phyloP scores from a whole-genome alignment of 2,888 invertebrate genomes.

The Pachydiplax longipennis region DNA sequence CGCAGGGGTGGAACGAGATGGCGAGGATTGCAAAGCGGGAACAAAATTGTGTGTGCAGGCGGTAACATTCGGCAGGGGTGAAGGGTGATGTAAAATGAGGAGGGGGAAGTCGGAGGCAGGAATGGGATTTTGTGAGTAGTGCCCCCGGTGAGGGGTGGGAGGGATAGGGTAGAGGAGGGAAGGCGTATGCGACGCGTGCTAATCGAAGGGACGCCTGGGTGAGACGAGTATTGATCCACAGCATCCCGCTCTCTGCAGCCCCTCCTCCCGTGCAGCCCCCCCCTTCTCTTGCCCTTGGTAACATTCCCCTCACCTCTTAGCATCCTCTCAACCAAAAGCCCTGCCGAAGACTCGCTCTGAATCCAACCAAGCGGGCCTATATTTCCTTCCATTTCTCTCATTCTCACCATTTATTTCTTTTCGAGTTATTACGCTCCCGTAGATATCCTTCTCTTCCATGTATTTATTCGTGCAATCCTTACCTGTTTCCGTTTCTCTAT shows the following conservation, averaged over 20 bases:
- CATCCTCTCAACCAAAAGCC: slow-evolving; percentile 27
- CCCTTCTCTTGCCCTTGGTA: slow-evolving; percentile 43
- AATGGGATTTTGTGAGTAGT: not conserved
- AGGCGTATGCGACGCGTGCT: slow-evolving; percentile 35
- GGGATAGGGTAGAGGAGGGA: not conserved
- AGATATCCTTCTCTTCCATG: not conserved
- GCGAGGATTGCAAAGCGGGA: not conserved
- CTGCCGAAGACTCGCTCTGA: slow-evolving; percentile 21
- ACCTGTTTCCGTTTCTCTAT: too few relatives aligned
- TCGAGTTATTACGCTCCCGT: not conserved
- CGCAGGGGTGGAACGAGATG: not conserved
- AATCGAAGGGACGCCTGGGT: slow-evolving; percentile 40
- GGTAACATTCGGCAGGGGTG: not conserved
- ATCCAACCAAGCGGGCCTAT: slow-evolving; percentile 44
- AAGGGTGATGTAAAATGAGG: not conserved
- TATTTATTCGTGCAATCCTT: too few relatives aligned
- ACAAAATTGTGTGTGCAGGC: not conserved
- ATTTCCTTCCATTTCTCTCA: slow-evolving; percentile 18
- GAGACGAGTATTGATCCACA: slow-evolving; percentile 30
- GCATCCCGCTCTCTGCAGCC: slow-evolving; percentile 51
- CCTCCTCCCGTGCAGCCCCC: slow-evolving; percentile 52
- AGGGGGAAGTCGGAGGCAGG: not conserved
- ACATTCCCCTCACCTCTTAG: slow-evolving; percentile 35
- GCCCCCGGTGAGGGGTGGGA: not conserved
- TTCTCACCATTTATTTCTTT: not conserved